phyloP scores from a whole-genome alignment of 2,888 invertebrate species.

The Agonopterix arenella region DNA sequence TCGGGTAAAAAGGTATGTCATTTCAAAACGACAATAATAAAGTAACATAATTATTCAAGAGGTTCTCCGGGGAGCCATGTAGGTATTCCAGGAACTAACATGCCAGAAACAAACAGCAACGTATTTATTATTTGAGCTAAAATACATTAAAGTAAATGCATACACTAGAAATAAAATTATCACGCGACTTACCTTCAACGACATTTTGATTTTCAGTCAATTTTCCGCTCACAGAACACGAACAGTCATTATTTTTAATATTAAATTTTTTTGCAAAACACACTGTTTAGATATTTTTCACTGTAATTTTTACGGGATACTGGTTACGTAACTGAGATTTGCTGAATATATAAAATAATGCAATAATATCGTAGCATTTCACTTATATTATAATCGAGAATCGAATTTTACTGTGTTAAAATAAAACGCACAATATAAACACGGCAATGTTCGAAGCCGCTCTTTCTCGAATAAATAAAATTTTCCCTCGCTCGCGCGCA shows the following conservation, averaged over 20 bases:
- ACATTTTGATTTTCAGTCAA: constrained; percentile 46
- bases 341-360: background rate
- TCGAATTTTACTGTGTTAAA: background rate
- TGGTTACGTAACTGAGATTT: background rate
- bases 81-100: background rate
- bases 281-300: background rate
- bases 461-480: constrained; percentile 16
- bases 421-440: background rate
- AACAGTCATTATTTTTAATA: constrained; percentile 44
- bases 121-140: background rate
- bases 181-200: constrained; percentile 46
- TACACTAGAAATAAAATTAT: too few relatives aligned
- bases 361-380: background rate
- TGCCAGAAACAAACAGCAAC: background rate
- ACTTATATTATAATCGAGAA: too few relatives aligned
- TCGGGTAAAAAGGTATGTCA: too few relatives aligned
- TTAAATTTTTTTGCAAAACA: constrained; percentile 23
- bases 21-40: too few relatives aligned
- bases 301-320: background rate
- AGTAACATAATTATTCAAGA: too few relatives aligned
- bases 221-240: constrained; percentile 33
- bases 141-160: background rate
- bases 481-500: constrained; percentile 24
- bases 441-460: background rate
- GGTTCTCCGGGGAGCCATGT: too few relatives aligned